A percentile compares a stretch with the other conserved stretches of the same genome.
phyloP scores from a whole-genome alignment of 1,140 invertebrate genomes.

The Choristoneura fumiferana region DNA sequence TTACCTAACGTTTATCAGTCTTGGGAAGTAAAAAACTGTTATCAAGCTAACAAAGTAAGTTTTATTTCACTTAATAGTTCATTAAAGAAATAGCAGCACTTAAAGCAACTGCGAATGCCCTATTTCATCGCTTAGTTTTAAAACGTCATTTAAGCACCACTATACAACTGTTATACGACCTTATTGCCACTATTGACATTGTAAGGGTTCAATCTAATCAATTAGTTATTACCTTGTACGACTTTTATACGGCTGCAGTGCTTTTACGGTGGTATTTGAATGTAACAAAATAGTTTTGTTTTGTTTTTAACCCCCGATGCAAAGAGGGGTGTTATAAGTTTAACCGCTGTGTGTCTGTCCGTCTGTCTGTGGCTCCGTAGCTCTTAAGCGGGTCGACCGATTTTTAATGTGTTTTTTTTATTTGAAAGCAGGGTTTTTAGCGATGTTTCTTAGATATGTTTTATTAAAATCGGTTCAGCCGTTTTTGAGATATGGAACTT shows the following conservation, averaged over 20 bases:
- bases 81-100: conserved; percentile 11
- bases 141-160: not conserved
- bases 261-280: not conserved
- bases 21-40: not conserved
- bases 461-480: no score
- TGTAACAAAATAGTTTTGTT: no score
- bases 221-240: conserved; percentile 7
- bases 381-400: no score
- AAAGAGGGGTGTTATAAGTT: no score
- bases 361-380: no score
- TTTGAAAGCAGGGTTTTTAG: no score
- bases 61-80: conserved; percentile 13
- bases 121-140: not conserved
- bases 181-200: not conserved
- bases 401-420: no score
- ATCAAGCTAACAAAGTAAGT: not conserved
- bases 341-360: no score
- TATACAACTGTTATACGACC: not conserved
- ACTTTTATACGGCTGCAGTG: conserved; percentile 4
- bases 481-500: no score
- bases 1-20: no score
- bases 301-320: no score
- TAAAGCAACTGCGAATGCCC: not conserved
- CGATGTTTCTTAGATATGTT: no score
- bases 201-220: conserved; percentile 9